These are phyloP conservation scores for Aphelenchoides besseyi DNA, from an alignment of 1,140 invertebrate genomes.

Conservation along the genomic window DNA sequence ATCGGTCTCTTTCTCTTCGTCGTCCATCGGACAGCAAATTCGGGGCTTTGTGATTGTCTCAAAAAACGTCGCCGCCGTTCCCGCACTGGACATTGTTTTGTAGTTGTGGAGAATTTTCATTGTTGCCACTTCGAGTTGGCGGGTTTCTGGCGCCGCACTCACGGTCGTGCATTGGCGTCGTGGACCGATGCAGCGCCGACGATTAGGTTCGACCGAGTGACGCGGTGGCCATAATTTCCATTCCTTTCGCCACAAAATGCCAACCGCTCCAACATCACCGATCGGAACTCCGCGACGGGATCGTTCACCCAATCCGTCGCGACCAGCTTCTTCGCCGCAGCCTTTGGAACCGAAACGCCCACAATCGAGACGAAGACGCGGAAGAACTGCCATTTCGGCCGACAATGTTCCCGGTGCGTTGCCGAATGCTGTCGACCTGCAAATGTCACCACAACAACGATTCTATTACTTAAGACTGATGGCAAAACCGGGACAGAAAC, in stretches of 20 bases:
- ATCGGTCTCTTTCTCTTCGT: background rate
- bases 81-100: background rate
- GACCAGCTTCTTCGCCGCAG: background rate
- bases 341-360: background rate
- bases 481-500: slow-evolving; percentile 58
- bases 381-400: background rate
- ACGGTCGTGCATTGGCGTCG: no score
- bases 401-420: background rate
- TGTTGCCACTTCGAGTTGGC: background rate
- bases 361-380: background rate
- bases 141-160: no score
- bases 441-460: slow-evolving; percentile 52
- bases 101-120: background rate
- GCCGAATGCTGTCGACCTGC: slow-evolving; percentile 15
- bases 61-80: background rate
- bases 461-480: slow-evolving; percentile 61
- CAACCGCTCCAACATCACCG: background rate
- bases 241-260: background rate
- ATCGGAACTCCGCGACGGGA: background rate
- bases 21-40: background rate
- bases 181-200: background rate
- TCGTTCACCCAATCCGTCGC: background rate
- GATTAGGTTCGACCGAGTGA: background rate
- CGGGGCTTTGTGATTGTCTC: no score
- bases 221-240: background rate